Conservation (phyloP, 2,797 vertebrate genomes). For the Parotocinclus haroldoi region DNA sequence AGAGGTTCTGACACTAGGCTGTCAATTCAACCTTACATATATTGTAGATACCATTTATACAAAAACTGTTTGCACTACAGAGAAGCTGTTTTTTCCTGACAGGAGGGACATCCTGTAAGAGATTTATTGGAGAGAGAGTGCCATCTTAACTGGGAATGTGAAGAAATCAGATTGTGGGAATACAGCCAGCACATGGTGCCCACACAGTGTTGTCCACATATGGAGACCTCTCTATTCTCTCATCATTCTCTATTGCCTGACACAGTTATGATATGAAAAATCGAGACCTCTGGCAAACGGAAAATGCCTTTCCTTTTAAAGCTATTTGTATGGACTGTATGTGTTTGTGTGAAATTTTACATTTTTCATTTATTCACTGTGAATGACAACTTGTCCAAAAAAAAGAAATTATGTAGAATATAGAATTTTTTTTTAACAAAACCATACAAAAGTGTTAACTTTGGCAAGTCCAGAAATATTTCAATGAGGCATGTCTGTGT, state of each 20-base stretch:
- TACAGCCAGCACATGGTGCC: background rate
- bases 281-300: background rate
- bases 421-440: no score
- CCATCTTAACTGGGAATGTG: slow-evolving; percentile 10
- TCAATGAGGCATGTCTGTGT: no score
- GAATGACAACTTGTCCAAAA: no score
- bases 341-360: no score
- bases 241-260: background rate
- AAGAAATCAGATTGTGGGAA: slow-evolving; percentile 4
- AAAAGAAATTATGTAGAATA: no score
- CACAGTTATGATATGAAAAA: background rate
- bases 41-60: slow-evolving; percentile 3
- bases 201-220: slow-evolving; percentile 1
- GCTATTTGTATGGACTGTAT: background rate
- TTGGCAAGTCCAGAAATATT: no score
- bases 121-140: slow-evolving; percentile 4
- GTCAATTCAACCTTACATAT: background rate
- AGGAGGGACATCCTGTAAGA: background rate
- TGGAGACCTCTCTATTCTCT: background rate
- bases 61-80: slow-evolving; percentile 10
- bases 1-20: background rate
- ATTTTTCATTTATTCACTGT: no score
- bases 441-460: no score
- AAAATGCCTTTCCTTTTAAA: background rate
- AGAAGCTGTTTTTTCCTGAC: slow-evolving; percentile 10